Evolutionary conservation across 37 sponge, comb jelly and placozoan genomes (phyloP).

Genomic region (Geodia barretti): DNA sequence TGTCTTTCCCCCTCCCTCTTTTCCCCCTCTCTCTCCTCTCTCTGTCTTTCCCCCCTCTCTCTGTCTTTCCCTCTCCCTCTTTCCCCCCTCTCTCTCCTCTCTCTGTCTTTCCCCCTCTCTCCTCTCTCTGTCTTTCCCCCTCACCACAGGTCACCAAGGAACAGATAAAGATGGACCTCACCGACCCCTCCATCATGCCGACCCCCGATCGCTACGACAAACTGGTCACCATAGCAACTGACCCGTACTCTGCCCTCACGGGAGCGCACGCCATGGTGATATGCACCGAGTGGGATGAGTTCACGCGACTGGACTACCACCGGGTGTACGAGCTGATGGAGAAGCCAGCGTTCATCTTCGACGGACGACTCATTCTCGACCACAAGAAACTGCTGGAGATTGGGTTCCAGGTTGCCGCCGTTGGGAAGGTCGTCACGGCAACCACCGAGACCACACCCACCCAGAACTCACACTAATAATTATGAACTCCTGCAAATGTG

Average conservation of each 20-base stretch:
- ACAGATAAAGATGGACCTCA: slow-evolving; percentile 73
- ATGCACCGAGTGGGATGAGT: slow-evolving; percentile 97
- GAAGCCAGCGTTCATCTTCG: slow-evolving; percentile 93
- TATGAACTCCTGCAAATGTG: neutral
- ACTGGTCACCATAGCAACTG: slow-evolving; percentile 67
- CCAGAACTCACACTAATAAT: neutral
- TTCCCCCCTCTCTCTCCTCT: neutral
- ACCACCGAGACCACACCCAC: neutral
- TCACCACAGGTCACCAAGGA: neutral
- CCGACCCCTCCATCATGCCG: slow-evolving; percentile 45
- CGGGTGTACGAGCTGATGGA: slow-evolving; percentile 77
- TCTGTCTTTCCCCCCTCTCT: too few relatives aligned
- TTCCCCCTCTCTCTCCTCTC: too few relatives aligned
- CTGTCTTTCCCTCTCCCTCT: too few relatives aligned
- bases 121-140: neutral
- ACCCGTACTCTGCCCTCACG: slow-evolving; percentile 82
- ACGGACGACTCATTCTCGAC: slow-evolving; percentile 87
- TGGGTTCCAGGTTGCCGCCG: slow-evolving; percentile 86
- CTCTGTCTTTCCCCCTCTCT: neutral
- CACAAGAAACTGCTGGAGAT: slow-evolving; percentile 72
- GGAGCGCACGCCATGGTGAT: slow-evolving; percentile 89
- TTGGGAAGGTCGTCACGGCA: slow-evolving; percentile 72
- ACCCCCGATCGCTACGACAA: slow-evolving; percentile 50
- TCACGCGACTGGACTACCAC: slow-evolving; percentile 77
- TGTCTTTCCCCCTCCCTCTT: too few relatives aligned